Evolutionary conservation across 1,140 invertebrate genomes (phyloP), one percentile per base, ranked within the genome.

Genomic region (Ruditapes philippinarum): DNA sequence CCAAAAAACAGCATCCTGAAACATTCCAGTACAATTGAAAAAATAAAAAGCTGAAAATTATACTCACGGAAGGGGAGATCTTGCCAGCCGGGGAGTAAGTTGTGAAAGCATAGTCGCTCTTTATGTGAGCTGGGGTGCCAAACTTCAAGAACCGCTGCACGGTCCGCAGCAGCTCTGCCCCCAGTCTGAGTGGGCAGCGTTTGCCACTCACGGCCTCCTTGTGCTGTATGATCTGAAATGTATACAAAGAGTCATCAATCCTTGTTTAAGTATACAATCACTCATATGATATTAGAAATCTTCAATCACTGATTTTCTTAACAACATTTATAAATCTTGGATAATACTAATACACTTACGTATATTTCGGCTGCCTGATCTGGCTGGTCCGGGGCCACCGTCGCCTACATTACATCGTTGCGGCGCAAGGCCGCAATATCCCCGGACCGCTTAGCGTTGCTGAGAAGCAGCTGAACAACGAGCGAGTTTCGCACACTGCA

Each of bases 191-290:
- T 2, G 65, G 65, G 31, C 65, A 70, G 4, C 65, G 5, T 22
- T 70, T 70, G 4, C 65, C 65, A 9, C 11, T 17, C 3, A 5
- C 25, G 17, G 65, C 65, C 65, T 70, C 65, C 25, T 70, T 70
- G 25, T 70, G 65, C 25, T 70, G 65, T 5, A 70, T 70, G 65
- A 70, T 25, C 65, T 70, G 38, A 70, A 70, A 70, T 7, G 22
- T n/a, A n/a, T 14, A n/a, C 51, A 54, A 54, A 54, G 12, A n/a
- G 51, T 54, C n/a, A 54, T 14, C n/a, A n/a, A 54, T 14, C 12
- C n/a, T n/a, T 14, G n/a, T 14, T 54, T n/a, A 54, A 54, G 51
- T 54, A 14, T 14, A 54, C 12, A 54, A 14, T 54, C 51, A 54
- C 12, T 12, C 12, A 14, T 54, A 12, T n/a, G n/a, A n/a, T n/a